Conservation (phyloP, 2,797 vertebrate genomes). For the Otolemur crassicaudatus region DNA sequence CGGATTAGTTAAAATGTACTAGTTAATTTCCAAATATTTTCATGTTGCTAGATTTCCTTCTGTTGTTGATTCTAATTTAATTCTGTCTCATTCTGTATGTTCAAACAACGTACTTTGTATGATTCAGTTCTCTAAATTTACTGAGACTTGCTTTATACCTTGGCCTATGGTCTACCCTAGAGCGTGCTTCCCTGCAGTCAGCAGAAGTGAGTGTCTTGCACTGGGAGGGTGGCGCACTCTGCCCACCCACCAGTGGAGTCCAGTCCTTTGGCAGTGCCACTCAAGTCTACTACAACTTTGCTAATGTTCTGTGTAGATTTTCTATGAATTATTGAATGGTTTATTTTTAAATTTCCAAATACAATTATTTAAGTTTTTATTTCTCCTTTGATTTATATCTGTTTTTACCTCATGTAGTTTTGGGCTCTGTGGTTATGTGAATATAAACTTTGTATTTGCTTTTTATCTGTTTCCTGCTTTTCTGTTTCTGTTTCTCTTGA, state of each 20-base stretch:
- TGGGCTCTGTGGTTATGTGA: not conserved
- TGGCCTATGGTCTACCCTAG: not conserved
- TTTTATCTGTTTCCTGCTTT: not conserved
- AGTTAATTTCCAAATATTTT: not conserved
- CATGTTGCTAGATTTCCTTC: not conserved
- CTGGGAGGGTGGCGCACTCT: fast-evolving
- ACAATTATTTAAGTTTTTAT: not conserved
- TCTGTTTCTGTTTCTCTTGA: not conserved
- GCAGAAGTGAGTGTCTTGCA: not conserved
- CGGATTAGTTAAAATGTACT: not conserved
- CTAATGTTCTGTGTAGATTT: not conserved
- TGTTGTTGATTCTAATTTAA: not conserved
- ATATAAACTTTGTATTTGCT: not conserved
- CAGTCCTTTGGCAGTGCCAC: not conserved
- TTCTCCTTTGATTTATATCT: not conserved
- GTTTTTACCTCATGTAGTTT: not conserved
- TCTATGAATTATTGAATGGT: not conserved
- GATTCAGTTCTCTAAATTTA: not conserved
- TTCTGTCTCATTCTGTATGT: not conserved
- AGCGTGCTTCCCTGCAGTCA: not conserved
- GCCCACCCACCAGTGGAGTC: not conserved
- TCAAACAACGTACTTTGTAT: not conserved
- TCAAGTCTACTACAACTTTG: not conserved
- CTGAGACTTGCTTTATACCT: not conserved
- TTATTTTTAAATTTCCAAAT: not conserved